Evolutionary conservation across 2,888 invertebrate species (phyloP).

Genomic region (Tachina fera): DNA sequence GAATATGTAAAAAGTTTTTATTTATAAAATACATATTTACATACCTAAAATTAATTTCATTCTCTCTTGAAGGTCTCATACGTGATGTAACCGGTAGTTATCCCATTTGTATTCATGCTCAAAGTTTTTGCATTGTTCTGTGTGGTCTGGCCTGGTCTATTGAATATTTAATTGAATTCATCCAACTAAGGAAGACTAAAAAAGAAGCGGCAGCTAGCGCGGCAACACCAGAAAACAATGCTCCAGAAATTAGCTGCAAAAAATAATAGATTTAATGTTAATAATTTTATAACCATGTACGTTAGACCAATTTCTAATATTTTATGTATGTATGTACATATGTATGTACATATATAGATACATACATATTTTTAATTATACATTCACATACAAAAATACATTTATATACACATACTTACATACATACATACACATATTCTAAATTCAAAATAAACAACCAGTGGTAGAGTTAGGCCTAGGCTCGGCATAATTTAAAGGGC

Average conservation of each 20-base stretch:
- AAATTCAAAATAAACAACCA: too few species aligned
- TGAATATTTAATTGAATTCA: conserved; percentile 83
- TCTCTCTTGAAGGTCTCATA: conserved; percentile 85
- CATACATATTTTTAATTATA: conserved; percentile 18
- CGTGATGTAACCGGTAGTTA: conserved; percentile 88
- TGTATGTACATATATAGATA: too few species aligned
- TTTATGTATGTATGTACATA: conserved; percentile 4
- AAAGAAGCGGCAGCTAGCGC: conserved; percentile 25
- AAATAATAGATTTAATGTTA: conserved; percentile 32
- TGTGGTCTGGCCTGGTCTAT: conserved; percentile 88
- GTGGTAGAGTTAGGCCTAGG: too few species aligned
- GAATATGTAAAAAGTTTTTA: background rate
- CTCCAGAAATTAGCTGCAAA: conserved; percentile 43
- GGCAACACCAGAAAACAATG: conserved; percentile 24
- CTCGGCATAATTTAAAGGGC: too few species aligned
- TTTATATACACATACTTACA: background rate
- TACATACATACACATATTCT: conserved; percentile 4
- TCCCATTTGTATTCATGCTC: conserved; percentile 88
- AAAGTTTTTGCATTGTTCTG: conserved; percentile 87
- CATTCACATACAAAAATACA: conserved; percentile 36
- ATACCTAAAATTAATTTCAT: background rate
- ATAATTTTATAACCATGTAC: conserved; percentile 7
- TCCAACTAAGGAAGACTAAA: conserved; percentile 73
- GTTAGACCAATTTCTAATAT: conserved; percentile 63
- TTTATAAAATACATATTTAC: background rate